Conservation (phyloP, 2,888 invertebrate genomes). For the Aphodius granarius region DNA sequence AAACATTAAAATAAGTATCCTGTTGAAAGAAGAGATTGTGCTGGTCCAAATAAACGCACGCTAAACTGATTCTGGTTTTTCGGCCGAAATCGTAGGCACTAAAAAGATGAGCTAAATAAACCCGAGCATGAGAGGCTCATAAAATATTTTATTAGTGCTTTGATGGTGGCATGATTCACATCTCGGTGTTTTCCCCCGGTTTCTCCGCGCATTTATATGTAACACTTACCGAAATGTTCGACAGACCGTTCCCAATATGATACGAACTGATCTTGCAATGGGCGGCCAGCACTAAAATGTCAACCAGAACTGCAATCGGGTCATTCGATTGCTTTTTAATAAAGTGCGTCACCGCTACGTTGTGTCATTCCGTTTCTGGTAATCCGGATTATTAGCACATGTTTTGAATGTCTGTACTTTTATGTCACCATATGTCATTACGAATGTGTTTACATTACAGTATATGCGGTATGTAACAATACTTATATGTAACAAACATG, state of each 20-base stretch:
- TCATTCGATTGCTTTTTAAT: not conserved
- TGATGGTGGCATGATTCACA: constrained; percentile 23
- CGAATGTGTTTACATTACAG: no score
- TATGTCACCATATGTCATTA: no score
- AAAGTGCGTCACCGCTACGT: not conserved
- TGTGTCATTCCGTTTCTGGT: not conserved
- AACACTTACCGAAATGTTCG: not conserved
- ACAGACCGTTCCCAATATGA: constrained; percentile 5
- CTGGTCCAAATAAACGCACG: not conserved
- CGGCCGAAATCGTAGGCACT: constrained; percentile 27
- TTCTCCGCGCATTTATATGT: not conserved
- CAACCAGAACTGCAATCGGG: not conserved
- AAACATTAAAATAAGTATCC: not conserved
- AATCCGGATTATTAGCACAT: not conserved
- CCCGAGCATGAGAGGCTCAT: constrained; percentile 28
- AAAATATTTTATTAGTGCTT: constrained; percentile 28
- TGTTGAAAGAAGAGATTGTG: not conserved
- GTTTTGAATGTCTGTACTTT: not conserved
- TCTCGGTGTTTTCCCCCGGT: constrained; percentile 3
- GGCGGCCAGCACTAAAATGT: constrained; percentile 5
- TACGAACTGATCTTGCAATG: constrained; percentile 2
- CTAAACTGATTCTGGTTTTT: constrained; percentile 4
- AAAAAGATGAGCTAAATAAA: constrained; percentile 33
- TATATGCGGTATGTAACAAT: no score
- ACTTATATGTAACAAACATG: no score